Evolutionary conservation across 2,797 vertebrate species (phyloP).

Genomic region (Tamandua tetradactyla): DNA sequence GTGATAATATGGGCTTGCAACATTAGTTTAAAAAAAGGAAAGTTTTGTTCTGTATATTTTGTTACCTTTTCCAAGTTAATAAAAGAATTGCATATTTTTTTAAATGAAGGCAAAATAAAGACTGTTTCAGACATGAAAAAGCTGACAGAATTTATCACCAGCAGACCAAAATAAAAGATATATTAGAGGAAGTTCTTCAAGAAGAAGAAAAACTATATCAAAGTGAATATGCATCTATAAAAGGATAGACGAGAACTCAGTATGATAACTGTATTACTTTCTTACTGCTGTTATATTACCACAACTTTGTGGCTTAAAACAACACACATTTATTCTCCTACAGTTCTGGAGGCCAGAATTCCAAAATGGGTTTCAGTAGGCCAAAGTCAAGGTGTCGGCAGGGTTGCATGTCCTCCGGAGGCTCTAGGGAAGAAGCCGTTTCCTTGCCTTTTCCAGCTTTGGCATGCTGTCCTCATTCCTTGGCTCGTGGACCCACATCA

Average conservation of each 20-base stretch:
- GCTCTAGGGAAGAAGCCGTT: too few relatives aligned
- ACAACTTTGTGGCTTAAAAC: background rate
- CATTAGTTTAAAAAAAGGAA: constrained; percentile 88
- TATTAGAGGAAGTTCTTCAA: background rate
- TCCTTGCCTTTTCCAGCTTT: background rate
- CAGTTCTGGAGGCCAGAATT: background rate
- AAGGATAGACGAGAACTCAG: background rate
- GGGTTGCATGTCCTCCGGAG: background rate
- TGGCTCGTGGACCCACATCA: background rate
- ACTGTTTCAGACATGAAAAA: background rate
- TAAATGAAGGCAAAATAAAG: background rate
- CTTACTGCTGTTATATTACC: background rate
- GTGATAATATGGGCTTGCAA: constrained; percentile 85
- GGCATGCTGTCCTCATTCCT: background rate
- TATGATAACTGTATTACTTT: background rate
- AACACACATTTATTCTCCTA: background rate
- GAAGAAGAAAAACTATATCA: background rate
- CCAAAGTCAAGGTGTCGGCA: background rate
- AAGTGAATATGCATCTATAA: background rate
- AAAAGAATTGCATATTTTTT: constrained; percentile 85
- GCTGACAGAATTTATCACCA: background rate
- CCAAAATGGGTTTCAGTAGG: background rate
- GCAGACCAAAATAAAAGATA: background rate
- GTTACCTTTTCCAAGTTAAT: constrained; percentile 90
- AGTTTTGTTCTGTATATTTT: constrained; percentile 95